These are phyloP conservation scores for Apostichopus californicus DNA, from an alignment of 35 echinoderm and acorn worm genomes.

Conservation along the genomic window DNA sequence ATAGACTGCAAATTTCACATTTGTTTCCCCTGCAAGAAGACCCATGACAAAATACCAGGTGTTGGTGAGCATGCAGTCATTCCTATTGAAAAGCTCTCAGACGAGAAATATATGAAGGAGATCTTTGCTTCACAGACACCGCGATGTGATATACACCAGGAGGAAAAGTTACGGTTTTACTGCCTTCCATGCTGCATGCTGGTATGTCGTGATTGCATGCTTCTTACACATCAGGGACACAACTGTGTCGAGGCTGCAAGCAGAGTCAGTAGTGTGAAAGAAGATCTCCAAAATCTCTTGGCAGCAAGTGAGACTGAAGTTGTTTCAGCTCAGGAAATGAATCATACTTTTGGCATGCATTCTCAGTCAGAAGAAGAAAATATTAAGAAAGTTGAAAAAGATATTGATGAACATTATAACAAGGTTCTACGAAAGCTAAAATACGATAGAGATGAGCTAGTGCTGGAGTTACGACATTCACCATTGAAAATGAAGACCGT, in stretches of 20 bases:
- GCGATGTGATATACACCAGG: neutral
- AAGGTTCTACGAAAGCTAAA: neutral
- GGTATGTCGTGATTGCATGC: slow-evolving; percentile 6
- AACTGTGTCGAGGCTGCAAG: neutral
- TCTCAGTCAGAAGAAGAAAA: neutral
- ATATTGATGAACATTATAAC: neutral
- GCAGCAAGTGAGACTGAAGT: too few relatives aligned
- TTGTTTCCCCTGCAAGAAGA: neutral
- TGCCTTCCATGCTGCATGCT: neutral
- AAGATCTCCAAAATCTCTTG: too few relatives aligned
- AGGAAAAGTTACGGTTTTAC: slow-evolving; percentile 16
- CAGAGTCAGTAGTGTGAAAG: neutral
- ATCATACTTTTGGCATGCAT: too few relatives aligned
- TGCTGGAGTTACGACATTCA: neutral
- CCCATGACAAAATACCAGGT: neutral
- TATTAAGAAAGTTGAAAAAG: neutral
- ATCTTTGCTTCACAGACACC: neutral
- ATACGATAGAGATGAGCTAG: neutral
- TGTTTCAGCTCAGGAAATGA: too few relatives aligned
- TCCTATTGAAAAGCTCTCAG: neutral
- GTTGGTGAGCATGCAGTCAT: neutral
- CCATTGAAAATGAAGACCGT: too few relatives aligned
- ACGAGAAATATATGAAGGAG: neutral
- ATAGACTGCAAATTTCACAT: slow-evolving; percentile 4
- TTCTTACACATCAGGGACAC: slow-evolving; percentile 43